Base-by-base conservation (phyloP, 2,888 invertebrate species). In the Junonia oenone region DNA sequence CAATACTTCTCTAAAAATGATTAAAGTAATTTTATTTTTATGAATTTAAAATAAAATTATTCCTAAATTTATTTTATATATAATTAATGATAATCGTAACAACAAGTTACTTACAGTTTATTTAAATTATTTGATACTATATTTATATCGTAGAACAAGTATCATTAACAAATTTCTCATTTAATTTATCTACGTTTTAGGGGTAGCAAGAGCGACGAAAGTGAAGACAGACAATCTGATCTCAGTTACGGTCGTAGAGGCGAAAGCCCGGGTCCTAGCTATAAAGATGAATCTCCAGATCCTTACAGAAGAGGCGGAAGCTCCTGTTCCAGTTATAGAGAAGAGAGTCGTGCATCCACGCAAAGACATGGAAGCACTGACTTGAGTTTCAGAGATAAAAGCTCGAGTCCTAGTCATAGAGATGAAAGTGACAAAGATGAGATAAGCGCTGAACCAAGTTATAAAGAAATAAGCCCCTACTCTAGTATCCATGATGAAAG, bases 321-420 rank as follows among this genome's bases (percentile, higher is more conserved):
- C 26, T 33, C 52, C 13, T 46, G 45, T 43, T 52, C 56, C 15
- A 52, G 45, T 19, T 52, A 51, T 19, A 58, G 38, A 35, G 40
- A 57, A 0, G 50, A 47, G 33, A 54, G 57, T 14, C 50, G 50
- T 29, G 50, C 37, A 35, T 54, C 57, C 22, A 54, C 48, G n/a
- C 48, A 37, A n/a, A 56, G 38, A 49, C 52, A 49, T 43, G 52
- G 54, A 51, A 54, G 50, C 33, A 54, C 50, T 35, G 57, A 54
- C n/a, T n/a, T 33, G 14, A 54, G 50, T 40, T 33, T 46, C 13
- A 50, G 19, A 6, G 46, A 51, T 31, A 47, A 29, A 43, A 54
- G 54, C 38, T 40, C 48, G 14, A 54, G 54, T 38, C 48, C 29
- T 11, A 54, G 54, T 31, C 54, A 54, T 19, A 55, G 13, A 46